Evolutionary conservation across 2,797 vertebrate genomes (phyloP).

Genomic region (Myiotriccus ornatus): DNA sequence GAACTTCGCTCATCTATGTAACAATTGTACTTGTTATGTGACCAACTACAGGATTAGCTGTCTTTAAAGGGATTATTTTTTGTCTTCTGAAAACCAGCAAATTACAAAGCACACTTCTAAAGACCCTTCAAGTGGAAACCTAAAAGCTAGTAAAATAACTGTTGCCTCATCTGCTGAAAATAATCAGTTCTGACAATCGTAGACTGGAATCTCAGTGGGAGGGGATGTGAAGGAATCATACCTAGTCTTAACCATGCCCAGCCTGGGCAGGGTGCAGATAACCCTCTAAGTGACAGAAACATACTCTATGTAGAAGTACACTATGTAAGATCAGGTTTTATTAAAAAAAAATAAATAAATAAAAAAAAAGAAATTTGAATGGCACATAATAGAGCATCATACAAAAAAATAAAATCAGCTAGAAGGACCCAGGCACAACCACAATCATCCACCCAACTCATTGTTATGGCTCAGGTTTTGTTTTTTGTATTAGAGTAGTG

Average conservation of each 20-base stretch:
- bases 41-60: neutral
- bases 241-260: neutral
- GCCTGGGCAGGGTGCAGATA: neutral
- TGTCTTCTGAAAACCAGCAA: constrained; percentile 10
- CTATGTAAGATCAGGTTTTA: neutral
- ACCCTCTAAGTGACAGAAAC: neutral
- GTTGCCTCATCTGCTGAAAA: constrained; percentile 3
- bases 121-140: constrained; percentile 34
- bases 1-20: constrained; percentile 25
- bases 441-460: neutral
- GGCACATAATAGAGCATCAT: neutral
- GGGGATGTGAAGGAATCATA: constrained; percentile 30
- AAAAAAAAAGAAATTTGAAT: neutral
- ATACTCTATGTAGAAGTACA: neutral
- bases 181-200: constrained; percentile 13
- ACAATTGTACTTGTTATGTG: neutral
- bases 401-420: neutral
- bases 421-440: neutral
- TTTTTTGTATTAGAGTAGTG: neutral
- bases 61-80: neutral
- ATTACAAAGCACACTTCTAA: neutral
- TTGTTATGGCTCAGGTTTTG: neutral
- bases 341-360: neutral
- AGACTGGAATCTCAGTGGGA: neutral
- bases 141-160: constrained; percentile 37